Percentiles rank a stretch among this genome's conserved stretches.
Conservation (phyloP, 2,888 invertebrate genomes). For the Ceriagrion tenellum region DNA sequence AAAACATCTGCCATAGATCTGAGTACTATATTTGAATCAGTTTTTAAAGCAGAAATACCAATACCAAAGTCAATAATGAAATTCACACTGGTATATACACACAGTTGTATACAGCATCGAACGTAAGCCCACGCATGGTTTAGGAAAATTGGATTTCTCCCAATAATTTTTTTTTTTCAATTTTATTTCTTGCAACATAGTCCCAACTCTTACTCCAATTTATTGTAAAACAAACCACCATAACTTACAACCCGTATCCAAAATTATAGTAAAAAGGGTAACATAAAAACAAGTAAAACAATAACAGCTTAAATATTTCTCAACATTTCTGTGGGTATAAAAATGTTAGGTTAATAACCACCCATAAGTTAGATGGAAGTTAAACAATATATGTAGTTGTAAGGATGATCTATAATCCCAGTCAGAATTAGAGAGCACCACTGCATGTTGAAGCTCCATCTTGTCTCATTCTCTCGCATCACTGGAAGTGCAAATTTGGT, state of each 20-base stretch:
- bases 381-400: background rate
- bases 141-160: no score
- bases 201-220: background rate
- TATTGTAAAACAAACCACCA: background rate
- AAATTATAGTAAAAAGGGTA: background rate
- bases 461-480: background rate
- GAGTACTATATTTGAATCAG: no score
- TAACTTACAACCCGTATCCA: background rate
- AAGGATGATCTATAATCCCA: background rate
- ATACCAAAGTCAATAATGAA: no score
- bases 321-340: background rate
- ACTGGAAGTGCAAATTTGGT: background rate
- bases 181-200: background rate
- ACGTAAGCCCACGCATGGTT: no score
- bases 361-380: background rate
- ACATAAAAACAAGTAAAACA: conserved; percentile 8
- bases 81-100: no score
- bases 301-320: background rate
- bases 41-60: no score
- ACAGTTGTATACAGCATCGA: no score
- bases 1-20: no score
- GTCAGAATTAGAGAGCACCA: background rate
- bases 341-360: background rate
- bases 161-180: no score
- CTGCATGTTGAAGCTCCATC: background rate